Percentiles rank a stretch among this genome's conserved stretches.
Evolutionary conservation across 2,797 vertebrate genomes (phyloP).

Genomic region (Protosalanx chinensis): DNA sequence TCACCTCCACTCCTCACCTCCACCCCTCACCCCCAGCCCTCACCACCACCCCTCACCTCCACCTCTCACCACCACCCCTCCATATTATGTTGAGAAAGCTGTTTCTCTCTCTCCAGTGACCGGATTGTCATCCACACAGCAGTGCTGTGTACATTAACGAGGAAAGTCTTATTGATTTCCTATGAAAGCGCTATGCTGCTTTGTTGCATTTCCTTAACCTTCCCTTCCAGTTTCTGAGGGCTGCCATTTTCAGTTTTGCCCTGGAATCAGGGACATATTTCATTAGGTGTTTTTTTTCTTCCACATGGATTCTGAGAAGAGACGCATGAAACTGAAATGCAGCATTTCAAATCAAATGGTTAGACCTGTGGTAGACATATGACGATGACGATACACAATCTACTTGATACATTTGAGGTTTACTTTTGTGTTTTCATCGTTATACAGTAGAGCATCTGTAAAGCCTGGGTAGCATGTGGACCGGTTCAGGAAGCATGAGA

Average conservation of each 20-base stretch:
- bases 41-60: no score
- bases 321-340: constrained; percentile 10
- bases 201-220: constrained; percentile 69
- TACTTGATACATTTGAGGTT: constrained; percentile 25
- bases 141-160: constrained; percentile 60
- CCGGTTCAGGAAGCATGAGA: constrained; percentile 2
- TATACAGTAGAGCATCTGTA: constrained; percentile 60
- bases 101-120: constrained; percentile 6
- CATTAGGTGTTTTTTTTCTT: constrained; percentile 48
- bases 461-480: constrained; percentile 42
- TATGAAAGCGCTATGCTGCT: constrained; percentile 58
- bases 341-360: constrained; percentile 10
- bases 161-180: constrained; percentile 66
- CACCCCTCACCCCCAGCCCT: no score
- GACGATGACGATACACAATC: no score
- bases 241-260: constrained; percentile 60
- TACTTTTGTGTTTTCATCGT: constrained; percentile 49
- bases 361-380: not conserved
- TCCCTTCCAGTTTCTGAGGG: constrained; percentile 53
- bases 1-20: no score
- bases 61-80: constrained; percentile 16
- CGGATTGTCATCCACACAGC: constrained; percentile 43
- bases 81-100: constrained; percentile 37
- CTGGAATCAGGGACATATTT: constrained; percentile 49
- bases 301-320: constrained; percentile 42